Base-by-base conservation (phyloP, 2,888 invertebrate species). In the Eurytoma californica region DNA sequence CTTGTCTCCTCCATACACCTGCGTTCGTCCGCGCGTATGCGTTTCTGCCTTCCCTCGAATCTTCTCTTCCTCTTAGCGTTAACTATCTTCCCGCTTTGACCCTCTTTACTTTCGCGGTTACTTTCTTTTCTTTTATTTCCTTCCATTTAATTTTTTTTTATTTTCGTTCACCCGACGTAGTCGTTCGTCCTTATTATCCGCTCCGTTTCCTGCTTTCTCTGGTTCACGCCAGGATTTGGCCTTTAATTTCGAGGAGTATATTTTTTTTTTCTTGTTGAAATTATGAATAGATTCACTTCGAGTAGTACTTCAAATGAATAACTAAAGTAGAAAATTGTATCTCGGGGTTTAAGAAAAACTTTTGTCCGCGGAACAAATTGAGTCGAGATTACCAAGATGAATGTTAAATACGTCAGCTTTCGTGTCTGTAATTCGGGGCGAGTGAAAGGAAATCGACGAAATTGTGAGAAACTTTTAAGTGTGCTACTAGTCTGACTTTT, bases 401-500 rank as follows among this genome's bases (percentile, higher is more conserved):
- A 72, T 28, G 61, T 24, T 53, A 60, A 60, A 53, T 28, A 53
- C 61, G 63, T 20, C 61, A 47, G 18, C 51, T 63, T 72, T 61
- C 12, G 14, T 63, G 51, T 58, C 63, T 24, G 28, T 18, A 60
- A 13, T 39, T 49, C 30, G 24, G 28, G 14, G 16, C 9, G 51
- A 63, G 72, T 72, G 63, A 72, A 72, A 72, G 63, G 72, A 72
- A 63, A 72, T 72, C 20, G 53, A 55, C 72, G 30, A 72, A 72
- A 72, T 72, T 61, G 51, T 72, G 72, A 72, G 72, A 72, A 61
- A 72, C 61, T 61, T 61, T 63, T 63, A 30, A 24, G 51, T 55
- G 55, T 39, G 39, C 39, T 51, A 20, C 72, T 61, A 53, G 63
- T 63, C 63, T 30, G 51, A 63, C 18, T 63, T 72, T 53, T 51